These are phyloP conservation scores for Crocallis elinguaria DNA, from an alignment of 2,888 invertebrate genomes.

Conservation along the genomic window DNA sequence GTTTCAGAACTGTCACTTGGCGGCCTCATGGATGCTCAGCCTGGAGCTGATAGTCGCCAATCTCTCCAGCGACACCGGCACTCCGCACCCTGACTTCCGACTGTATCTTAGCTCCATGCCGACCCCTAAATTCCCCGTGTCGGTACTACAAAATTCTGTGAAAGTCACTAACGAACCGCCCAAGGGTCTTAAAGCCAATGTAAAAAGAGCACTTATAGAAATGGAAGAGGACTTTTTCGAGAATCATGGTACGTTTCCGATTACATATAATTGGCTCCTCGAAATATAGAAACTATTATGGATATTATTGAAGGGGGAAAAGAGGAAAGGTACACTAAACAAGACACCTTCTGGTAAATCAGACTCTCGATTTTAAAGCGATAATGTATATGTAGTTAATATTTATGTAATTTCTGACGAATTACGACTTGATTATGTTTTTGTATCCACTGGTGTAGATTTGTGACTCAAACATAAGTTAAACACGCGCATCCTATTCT, in stretches of 20 bases:
- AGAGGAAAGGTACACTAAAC: neutral
- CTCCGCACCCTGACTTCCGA: constrained; percentile 90
- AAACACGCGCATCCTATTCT: too few species aligned
- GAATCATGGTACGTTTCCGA: constrained; percentile 85
- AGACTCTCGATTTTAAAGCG: too few species aligned
- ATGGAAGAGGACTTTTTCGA: constrained; percentile 92
- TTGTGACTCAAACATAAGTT: too few species aligned
- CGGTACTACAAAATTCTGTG: constrained; percentile 95
- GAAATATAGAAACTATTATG: neutral
- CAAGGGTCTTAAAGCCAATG: constrained; percentile 94
- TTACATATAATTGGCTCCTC: neutral
- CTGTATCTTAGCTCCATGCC: constrained; percentile 96
- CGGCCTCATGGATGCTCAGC: constrained; percentile 95
- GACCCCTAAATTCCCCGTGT: constrained; percentile 93
- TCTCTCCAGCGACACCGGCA: constrained; percentile 87
- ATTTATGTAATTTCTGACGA: too few species aligned
- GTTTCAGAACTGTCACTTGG: constrained; percentile 95
- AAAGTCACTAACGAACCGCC: constrained; percentile 98
- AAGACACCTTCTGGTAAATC: too few species aligned
- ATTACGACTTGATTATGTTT: too few species aligned
- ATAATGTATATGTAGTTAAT: too few species aligned
- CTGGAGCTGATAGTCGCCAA: constrained; percentile 92
- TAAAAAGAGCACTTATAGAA: constrained; percentile 92
- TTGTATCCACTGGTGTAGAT: too few species aligned
- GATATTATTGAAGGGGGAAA: neutral